Conservation (phyloP, 2,797 vertebrate genomes). For the Ambastaia sidthimunki region DNA sequence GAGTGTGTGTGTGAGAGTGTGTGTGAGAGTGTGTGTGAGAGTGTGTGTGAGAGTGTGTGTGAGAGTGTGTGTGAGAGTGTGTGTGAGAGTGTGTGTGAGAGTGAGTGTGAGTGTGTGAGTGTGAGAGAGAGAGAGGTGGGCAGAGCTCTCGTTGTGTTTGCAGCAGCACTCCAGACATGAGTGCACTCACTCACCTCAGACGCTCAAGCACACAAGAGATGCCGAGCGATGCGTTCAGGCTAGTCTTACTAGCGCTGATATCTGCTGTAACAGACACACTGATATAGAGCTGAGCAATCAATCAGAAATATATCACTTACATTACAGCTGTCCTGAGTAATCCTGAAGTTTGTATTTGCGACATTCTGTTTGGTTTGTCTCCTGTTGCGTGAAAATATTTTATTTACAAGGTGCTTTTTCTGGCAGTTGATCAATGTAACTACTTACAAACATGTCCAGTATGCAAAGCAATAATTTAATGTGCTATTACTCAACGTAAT, state of each 20-base stretch:
- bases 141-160: not conserved
- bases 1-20: constrained; percentile 42
- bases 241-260: not conserved
- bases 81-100: not conserved
- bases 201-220: not conserved
- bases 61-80: constrained; percentile 6
- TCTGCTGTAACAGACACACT: not conserved
- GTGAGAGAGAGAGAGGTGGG: constrained; percentile 16
- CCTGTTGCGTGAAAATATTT: too few relatives aligned
- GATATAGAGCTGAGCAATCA: not conserved
- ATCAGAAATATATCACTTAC: not conserved
- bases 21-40: too few relatives aligned
- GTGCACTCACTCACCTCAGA: constrained; percentile 17
- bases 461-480: not conserved
- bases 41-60: too few relatives aligned
- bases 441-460: too few relatives aligned
- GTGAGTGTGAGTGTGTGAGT: too few relatives aligned
- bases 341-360: not conserved
- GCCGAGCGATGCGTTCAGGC: not conserved
- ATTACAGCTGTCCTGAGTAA: not conserved
- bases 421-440: too few relatives aligned
- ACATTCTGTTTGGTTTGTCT: too few relatives aligned
- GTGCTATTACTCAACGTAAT: not conserved
- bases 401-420: too few relatives aligned
- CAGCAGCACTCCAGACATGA: constrained; percentile 21